These are phyloP conservation scores for Chrysemys picta DNA, from an alignment of 2,113 vertebrate genomes.

Conservation along the genomic window DNA sequence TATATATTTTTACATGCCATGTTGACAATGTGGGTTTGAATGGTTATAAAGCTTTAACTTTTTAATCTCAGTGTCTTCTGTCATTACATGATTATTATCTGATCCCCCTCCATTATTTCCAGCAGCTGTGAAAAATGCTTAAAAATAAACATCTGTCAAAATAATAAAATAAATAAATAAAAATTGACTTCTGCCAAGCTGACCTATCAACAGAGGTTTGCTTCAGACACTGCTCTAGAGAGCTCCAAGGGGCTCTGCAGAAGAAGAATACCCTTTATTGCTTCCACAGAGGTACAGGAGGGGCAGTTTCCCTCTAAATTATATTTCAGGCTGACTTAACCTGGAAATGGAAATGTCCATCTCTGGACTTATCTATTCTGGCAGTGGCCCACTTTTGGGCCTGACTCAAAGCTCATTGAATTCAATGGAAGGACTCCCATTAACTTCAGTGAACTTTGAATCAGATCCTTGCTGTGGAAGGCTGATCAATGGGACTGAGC, in stretches of 20 bases:
- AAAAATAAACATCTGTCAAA: neutral
- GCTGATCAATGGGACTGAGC: neutral
- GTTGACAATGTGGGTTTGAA: neutral
- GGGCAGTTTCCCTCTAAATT: neutral
- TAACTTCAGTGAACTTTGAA: neutral
- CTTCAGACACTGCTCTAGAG: neutral
- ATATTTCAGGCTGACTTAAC: neutral
- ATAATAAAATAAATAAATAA: neutral
- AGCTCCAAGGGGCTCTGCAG: neutral
- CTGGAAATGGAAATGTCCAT: neutral
- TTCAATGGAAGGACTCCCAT: neutral
- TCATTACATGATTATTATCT: neutral
- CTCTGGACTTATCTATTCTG: neutral
- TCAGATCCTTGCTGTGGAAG: neutral
- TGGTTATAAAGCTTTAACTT: neutral
- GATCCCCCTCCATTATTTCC: neutral
- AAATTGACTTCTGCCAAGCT: neutral
- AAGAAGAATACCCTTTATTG: neutral
- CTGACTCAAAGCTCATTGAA: neutral
- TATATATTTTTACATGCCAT: neutral
- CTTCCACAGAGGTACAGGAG: neutral
- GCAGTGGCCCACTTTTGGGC: neutral
- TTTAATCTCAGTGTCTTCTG: neutral
- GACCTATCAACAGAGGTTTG: neutral
- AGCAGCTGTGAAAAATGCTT: neutral